Conservation (phyloP, 2,888 invertebrate genomes). For the Conops quadrifasciatus region DNA sequence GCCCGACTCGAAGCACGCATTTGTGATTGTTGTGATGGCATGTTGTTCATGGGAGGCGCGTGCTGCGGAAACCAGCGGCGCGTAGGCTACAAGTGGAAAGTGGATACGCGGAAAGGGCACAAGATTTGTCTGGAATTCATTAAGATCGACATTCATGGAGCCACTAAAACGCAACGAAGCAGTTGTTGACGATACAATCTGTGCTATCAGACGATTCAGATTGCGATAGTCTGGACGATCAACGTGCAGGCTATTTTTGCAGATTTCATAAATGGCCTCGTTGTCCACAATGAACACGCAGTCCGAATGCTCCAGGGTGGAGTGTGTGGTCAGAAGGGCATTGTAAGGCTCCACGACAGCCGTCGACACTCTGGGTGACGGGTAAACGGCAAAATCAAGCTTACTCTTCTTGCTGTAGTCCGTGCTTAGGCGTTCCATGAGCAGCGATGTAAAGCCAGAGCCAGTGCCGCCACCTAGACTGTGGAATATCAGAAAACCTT, state of each 20-base stretch:
- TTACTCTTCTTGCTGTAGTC: conserved; percentile 90
- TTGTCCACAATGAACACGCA: conserved; percentile 96
- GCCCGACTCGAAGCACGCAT: conserved; percentile 86
- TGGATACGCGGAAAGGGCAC: conserved; percentile 94
- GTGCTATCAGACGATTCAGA: conserved; percentile 75
- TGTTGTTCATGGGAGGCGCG: conserved; percentile 58
- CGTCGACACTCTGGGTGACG: conserved; percentile 89
- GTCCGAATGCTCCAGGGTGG: conserved; percentile 85
- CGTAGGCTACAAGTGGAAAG: conserved; percentile 62
- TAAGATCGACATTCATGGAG: conserved; percentile 88
- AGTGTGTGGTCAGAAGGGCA: conserved; percentile 89
- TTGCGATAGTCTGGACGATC: conserved; percentile 75
- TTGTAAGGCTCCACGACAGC: conserved; percentile 96
- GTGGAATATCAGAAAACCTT: conserved; percentile 90
- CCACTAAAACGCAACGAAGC: conserved; percentile 88
- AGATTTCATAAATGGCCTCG: conserved; percentile 95
- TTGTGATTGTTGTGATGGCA: conserved; percentile 79
- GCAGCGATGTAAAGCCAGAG: conserved; percentile 86
- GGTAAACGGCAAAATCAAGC: conserved; percentile 89
- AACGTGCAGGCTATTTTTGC: conserved; percentile 83
- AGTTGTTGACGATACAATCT: conserved; percentile 86
- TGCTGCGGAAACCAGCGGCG: conserved; percentile 57
- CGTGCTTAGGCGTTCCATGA: conserved; percentile 84
- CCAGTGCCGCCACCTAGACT: conserved; percentile 89
- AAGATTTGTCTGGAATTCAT: conserved; percentile 89